Base-by-base conservation (phyloP, 2,113 vertebrate species). In the Mobula birostris region DNA sequence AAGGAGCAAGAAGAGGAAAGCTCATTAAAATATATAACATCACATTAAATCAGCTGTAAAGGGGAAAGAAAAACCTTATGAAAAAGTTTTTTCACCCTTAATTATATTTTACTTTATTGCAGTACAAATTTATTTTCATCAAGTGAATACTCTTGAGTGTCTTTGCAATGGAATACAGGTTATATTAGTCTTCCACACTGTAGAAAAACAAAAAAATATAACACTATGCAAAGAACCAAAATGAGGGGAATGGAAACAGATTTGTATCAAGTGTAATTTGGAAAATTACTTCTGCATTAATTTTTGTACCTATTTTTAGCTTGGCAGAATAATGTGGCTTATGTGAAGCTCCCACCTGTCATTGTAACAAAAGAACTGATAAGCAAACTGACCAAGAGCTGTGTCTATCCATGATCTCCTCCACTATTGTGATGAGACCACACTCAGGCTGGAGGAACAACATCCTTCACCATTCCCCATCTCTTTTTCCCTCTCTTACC, bases 201-300 rank as follows among this genome's bases (percentile, higher is more conserved):
- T 48, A 85, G 48, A 85, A 83, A 48, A 56, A 56, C 80, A 83
- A 83, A 83, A 83, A 83, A 83, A 8, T 83, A 56, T 83, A 83
- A 21, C 40, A 19, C 80, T 83, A 83, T 21, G 40, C 19, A 83
- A 83, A 83, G 80, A 21, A 19, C 40, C 15, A 83, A 83, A 6
- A 7, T 83, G 40, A 8, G 36, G 21, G 40, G 36, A 83, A 83
- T 83, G 40, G 80, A 48, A 40, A 21, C 80, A 56, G 80, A 82
- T 48, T 32, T 40, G 32, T 19, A 82, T 82, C 79, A 78, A n/a
- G 29, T 15, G n/a, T 79, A 79, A 36, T 14, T 80, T 48, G 40
- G 80, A 83, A 48, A 83, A 83, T 56, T 48, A 56, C 36, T 19
- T 11, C 14, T 2, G 15, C 40, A 48, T 74, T 21, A 48, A 0